These are phyloP conservation scores for Oncorhynchus keta DNA, from an alignment of 2,113 vertebrate genomes.

Conservation along the genomic window DNA sequence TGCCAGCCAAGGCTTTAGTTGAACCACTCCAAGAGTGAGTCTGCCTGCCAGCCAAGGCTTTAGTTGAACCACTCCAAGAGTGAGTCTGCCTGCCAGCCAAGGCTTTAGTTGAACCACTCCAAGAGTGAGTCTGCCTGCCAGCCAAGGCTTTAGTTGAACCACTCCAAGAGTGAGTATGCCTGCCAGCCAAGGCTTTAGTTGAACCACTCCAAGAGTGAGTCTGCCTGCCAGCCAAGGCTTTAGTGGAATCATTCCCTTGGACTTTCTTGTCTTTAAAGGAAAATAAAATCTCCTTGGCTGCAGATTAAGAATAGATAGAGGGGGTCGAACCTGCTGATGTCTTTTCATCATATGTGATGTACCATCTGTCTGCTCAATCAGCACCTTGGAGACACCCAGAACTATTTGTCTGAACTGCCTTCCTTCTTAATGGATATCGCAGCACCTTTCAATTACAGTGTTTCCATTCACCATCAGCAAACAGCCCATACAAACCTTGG, in stretches of 20 bases:
- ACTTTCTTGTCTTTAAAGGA: constrained; percentile 65
- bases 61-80: constrained; percentile 66
- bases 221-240: constrained; percentile 69
- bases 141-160: constrained; percentile 68
- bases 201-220: constrained; percentile 59
- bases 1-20: constrained; percentile 69
- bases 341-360: constrained; percentile 74
- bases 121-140: constrained; percentile 60
- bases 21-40: constrained; percentile 58
- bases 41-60: constrained; percentile 69
- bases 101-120: constrained; percentile 71
- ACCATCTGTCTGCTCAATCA: constrained; percentile 73
- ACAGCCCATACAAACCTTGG: background rate
- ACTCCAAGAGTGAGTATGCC: constrained; percentile 54
- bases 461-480: constrained; percentile 29
- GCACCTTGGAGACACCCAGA: constrained; percentile 67
- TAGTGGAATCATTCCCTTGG: constrained; percentile 53
- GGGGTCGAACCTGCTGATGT: constrained; percentile 63
- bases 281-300: constrained; percentile 75
- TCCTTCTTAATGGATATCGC: constrained; percentile 61
- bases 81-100: constrained; percentile 61
- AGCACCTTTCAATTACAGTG: constrained; percentile 52
- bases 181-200: constrained; percentile 69
- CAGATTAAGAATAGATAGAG: constrained; percentile 69
- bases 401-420: constrained; percentile 48